Evolutionary conservation across 2,113 vertebrate genomes (phyloP).

Genomic region (Calyptommatus sinebrachiatus): DNA sequence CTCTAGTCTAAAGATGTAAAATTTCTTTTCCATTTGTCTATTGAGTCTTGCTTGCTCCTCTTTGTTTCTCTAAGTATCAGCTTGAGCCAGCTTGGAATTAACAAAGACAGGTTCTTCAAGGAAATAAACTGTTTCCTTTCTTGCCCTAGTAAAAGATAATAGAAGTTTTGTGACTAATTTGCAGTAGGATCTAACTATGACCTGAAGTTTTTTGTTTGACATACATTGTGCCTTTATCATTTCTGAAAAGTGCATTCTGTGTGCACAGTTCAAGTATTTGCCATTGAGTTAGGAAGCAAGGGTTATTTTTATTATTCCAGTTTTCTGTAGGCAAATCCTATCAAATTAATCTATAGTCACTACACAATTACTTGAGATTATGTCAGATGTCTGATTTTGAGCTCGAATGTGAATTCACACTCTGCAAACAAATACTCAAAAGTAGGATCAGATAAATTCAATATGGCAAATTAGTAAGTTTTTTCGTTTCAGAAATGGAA

Average conservation of each 20-base stretch:
- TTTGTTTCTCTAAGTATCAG: constrained; percentile 17
- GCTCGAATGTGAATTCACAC: background rate
- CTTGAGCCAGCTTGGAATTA: constrained; percentile 19
- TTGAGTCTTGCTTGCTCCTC: constrained; percentile 39
- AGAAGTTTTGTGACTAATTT: background rate
- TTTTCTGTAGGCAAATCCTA: background rate
- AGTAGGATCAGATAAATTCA: background rate
- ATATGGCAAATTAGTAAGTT: too few species aligned
- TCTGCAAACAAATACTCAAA: background rate
- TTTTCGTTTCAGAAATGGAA: too few species aligned
- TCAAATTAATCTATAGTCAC: background rate
- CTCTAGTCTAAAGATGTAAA: constrained; percentile 37
- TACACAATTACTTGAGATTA: background rate
- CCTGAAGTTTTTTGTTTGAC: background rate
- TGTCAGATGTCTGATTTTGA: background rate
- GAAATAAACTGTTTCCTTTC: background rate
- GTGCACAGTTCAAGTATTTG: constrained; percentile 1
- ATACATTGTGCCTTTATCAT: constrained; percentile 14
- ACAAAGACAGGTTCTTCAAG: constrained; percentile 20
- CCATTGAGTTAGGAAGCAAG: background rate
- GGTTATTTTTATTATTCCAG: background rate
- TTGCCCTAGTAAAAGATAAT: background rate
- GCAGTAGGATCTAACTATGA: background rate
- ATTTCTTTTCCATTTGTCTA: constrained; percentile 28
- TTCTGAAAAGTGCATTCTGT: background rate